phyloP scores from a whole-genome alignment of 2,797 vertebrate species.

The Eurystomus glaucurus region DNA sequence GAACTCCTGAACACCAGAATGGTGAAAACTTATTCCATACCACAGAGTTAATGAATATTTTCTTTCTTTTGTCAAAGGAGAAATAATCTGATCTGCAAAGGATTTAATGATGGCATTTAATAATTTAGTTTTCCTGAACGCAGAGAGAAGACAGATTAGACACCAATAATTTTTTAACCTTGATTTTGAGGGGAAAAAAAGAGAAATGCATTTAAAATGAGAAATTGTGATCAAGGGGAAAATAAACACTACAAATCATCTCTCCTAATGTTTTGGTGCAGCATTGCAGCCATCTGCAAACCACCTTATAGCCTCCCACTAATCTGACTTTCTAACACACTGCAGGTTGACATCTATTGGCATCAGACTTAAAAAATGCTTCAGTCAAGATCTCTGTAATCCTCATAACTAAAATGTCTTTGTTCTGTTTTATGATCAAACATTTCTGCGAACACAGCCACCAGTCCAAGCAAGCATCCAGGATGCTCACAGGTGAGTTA shows the following conservation, averaged over 20 bases:
- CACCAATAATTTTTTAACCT: not conserved
- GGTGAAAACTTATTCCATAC: not conserved
- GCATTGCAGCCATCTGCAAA: conserved; percentile 51
- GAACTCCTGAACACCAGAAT: not conserved
- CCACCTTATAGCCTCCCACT: conserved; percentile 21
- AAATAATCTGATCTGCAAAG: not conserved
- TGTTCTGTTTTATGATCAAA: conserved; percentile 48
- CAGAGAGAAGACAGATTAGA: not conserved
- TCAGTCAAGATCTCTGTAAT: conserved; percentile 41
- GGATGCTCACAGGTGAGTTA: conserved; percentile 63
- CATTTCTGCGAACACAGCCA: conserved; percentile 30
- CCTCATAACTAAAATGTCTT: conserved; percentile 31
- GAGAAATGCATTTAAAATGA: not conserved
- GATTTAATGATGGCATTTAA: not conserved
- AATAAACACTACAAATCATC: not conserved
- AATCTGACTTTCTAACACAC: conserved; percentile 26
- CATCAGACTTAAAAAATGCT: conserved; percentile 31
- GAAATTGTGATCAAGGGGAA: not conserved
- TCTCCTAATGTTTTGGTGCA: not conserved
- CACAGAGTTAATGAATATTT: not conserved
- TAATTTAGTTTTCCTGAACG: not conserved
- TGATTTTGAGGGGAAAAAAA: not conserved
- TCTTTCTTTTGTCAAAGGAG: not conserved
- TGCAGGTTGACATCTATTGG: conserved; percentile 41
- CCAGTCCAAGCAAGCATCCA: conserved; percentile 29